Conservation (phyloP, 2,113 vertebrate genomes). For the Vidua macroura region DNA sequence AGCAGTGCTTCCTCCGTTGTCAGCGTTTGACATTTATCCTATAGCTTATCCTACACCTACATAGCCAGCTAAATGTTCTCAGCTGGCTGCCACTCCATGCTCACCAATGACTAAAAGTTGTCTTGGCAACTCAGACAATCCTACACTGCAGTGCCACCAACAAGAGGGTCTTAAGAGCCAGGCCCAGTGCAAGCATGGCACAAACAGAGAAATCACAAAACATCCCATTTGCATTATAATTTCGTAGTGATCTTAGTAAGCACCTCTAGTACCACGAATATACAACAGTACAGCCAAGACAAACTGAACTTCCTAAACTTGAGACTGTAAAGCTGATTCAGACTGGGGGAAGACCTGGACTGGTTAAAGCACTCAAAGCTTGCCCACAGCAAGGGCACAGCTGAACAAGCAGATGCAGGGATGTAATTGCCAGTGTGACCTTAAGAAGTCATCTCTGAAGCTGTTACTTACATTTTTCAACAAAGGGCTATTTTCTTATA, state of each 20-base stretch:
- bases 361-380: not conserved
- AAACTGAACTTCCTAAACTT: not conserved
- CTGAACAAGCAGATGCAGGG: not conserved
- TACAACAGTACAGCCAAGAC: not conserved
- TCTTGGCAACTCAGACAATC: not conserved
- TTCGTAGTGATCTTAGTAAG: not conserved
- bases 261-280: not conserved
- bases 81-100: not conserved
- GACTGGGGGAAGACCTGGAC: not conserved
- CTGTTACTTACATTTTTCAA: not conserved
- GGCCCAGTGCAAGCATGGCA: not conserved
- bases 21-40: not conserved
- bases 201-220: not conserved
- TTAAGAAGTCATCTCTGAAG: not conserved
- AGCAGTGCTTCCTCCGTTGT: not conserved
- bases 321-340: not conserved
- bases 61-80: not conserved
- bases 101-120: not conserved
- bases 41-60: slow-evolving; percentile 20
- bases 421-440: not conserved
- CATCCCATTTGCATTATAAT: not conserved
- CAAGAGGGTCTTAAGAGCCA: not conserved
- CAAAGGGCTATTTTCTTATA: not conserved
- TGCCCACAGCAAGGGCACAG: not conserved
- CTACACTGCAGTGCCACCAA: not conserved